phyloP scores from a whole-genome alignment of 2,797 vertebrate genomes.

The Enteromius trimaculatus region DNA sequence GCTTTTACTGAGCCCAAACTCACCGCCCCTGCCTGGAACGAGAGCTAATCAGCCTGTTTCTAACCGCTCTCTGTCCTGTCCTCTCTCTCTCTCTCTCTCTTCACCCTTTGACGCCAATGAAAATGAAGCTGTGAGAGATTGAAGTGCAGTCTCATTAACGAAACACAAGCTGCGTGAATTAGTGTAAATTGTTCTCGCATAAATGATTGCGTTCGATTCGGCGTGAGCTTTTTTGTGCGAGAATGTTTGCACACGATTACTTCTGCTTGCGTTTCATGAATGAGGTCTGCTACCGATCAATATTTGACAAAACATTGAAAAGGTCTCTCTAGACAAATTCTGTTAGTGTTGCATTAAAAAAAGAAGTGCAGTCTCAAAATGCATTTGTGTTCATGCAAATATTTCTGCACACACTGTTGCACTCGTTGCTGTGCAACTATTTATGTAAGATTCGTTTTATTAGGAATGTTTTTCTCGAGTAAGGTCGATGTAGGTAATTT shows the following conservation, averaged over 20 bases:
- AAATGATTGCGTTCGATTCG: neutral
- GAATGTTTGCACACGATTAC: neutral
- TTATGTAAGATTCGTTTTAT: neutral
- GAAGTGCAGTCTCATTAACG: neutral
- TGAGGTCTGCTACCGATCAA: neutral
- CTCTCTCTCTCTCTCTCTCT: constrained; percentile 47
- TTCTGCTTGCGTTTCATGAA: neutral
- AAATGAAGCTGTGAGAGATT: constrained; percentile 20
- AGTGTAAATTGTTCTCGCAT: neutral
- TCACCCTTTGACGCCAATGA: neutral
- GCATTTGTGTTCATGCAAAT: neutral
- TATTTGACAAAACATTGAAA: neutral
- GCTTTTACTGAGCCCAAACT: constrained; percentile 11
- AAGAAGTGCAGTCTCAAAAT: neutral
- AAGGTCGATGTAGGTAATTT: neutral
- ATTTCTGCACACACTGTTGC: neutral
- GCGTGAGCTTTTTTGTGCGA: neutral
- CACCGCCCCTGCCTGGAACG: neutral
- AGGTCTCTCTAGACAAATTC: neutral
- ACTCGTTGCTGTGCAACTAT: neutral
- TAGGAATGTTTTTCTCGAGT: neutral
- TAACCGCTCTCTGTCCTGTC: constrained; percentile 52
- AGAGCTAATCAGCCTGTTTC: constrained; percentile 1
- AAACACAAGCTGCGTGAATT: constrained; percentile 29
- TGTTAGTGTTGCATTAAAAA: neutral